Conservation (phyloP, 2,797 vertebrate genomes). For the Sebastiscus albofasciatus region DNA sequence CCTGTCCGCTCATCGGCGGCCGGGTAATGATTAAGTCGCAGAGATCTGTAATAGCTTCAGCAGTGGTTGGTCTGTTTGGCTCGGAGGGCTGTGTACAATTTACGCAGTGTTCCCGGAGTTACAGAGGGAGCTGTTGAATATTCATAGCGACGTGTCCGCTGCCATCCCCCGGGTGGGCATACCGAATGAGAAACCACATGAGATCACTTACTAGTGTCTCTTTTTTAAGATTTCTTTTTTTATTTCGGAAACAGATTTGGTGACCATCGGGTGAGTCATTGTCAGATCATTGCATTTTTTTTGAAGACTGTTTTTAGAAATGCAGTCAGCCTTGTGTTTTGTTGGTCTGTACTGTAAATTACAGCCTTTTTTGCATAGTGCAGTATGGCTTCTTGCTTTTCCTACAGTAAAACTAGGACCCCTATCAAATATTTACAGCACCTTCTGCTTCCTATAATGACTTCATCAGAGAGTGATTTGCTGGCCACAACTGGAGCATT, state of each 20-base stretch:
- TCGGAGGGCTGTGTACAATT: conserved; percentile 63
- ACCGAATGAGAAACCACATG: conserved; percentile 55
- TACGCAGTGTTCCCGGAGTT: conserved; percentile 55
- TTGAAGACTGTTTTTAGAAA: conserved; percentile 25
- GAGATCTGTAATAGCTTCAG: conserved; percentile 63
- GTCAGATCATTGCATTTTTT: conserved; percentile 31
- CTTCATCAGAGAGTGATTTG: conserved; percentile 46
- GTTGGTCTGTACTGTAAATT: conserved; percentile 1
- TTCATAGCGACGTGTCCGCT: conserved; percentile 60
- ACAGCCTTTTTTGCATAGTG: neutral
- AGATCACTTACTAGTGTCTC: conserved; percentile 51
- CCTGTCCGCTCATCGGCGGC: conserved; percentile 49
- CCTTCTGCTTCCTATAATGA: conserved; percentile 34
- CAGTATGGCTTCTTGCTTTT: neutral
- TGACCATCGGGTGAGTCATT: conserved; percentile 46
- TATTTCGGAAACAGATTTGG: conserved; percentile 42
- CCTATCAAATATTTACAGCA: conserved; percentile 19
- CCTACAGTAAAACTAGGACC: conserved; percentile 12
- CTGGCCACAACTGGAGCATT: conserved; percentile 19
- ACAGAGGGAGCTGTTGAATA: conserved; percentile 67
- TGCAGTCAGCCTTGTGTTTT: neutral
- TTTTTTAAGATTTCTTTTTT: conserved; percentile 26
- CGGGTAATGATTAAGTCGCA: conserved; percentile 51
- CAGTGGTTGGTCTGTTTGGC: conserved; percentile 59
- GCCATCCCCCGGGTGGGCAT: conserved; percentile 56